These are phyloP conservation scores for Ctenopoma multispine DNA, from an alignment of 2,797 vertebrate species.

Conservation along the genomic window DNA sequence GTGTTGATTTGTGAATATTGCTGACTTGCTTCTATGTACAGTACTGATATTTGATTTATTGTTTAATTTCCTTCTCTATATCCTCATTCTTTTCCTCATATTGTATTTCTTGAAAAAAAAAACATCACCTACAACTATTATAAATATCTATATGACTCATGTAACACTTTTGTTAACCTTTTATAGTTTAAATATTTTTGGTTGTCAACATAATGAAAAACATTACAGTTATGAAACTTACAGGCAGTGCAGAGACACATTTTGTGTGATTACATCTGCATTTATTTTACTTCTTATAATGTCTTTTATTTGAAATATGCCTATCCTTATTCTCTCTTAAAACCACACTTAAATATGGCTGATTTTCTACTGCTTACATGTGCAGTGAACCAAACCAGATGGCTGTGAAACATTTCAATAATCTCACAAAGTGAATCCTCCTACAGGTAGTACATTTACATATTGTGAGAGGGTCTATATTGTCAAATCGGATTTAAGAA, in stretches of 20 bases:
- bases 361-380: conserved; percentile 66
- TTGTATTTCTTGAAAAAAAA: not conserved
- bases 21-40: conserved; percentile 21
- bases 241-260: conserved; percentile 1
- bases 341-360: conserved; percentile 59
- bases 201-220: not conserved
- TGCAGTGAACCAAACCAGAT: conserved; percentile 65
- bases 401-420: conserved; percentile 72
- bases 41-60: conserved; percentile 44
- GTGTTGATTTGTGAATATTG: conserved; percentile 29
- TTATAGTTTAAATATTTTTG: conserved; percentile 16
- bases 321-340: conserved; percentile 47
- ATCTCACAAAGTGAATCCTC: conserved; percentile 69
- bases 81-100: not conserved
- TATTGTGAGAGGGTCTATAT: conserved; percentile 65
- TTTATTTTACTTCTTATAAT: conserved; percentile 19
- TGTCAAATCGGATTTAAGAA: conserved; percentile 57
- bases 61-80: conserved; percentile 8
- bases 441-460: conserved; percentile 67
- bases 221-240: not conserved
- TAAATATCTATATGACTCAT: not conserved
- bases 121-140: not conserved
- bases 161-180: not conserved
- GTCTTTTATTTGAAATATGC: conserved; percentile 41
- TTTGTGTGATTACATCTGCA: conserved; percentile 16